These are phyloP conservation scores for Xanthorhoe spadicearia DNA, from an alignment of 2,888 invertebrate genomes.

Conservation along the genomic window DNA sequence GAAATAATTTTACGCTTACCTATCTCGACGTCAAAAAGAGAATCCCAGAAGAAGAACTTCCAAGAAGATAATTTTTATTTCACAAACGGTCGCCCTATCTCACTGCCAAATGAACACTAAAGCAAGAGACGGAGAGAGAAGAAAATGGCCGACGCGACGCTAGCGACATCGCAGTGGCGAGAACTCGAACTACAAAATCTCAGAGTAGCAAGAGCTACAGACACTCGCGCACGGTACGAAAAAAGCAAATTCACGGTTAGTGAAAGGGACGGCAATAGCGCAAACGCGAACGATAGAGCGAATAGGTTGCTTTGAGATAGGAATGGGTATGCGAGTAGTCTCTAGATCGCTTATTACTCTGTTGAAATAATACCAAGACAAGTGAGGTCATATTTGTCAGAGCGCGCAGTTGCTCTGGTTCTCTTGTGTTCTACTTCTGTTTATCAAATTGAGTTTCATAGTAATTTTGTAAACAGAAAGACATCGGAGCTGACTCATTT, in stretches of 20 bases:
- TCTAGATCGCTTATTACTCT: conserved; percentile 62
- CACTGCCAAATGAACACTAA: conserved; percentile 70
- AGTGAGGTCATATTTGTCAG: conserved; percentile 62
- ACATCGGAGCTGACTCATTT: neutral
- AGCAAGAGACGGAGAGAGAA: conserved; percentile 76
- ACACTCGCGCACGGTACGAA: conserved; percentile 39
- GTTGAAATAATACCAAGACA: conserved; percentile 49
- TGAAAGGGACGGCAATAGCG: conserved; percentile 49
- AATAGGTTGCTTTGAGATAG: conserved; percentile 20
- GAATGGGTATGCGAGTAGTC: conserved; percentile 34
- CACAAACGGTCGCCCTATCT: conserved; percentile 60
- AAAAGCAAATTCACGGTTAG: conserved; percentile 32
- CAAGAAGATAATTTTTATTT: conserved; percentile 63
- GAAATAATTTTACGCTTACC: conserved; percentile 49
- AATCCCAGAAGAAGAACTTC: conserved; percentile 69
- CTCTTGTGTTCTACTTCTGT: conserved; percentile 77
- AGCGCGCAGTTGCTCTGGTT: conserved; percentile 62
- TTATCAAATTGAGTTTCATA: conserved; percentile 4
- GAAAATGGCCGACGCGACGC: conserved; percentile 75
- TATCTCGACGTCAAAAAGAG: conserved; percentile 53
- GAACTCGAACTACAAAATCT: conserved; percentile 57
- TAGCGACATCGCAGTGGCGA: conserved; percentile 60
- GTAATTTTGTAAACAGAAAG: neutral
- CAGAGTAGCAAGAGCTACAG: conserved; percentile 56
- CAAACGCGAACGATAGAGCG: conserved; percentile 16